These are phyloP conservation scores for Neomonachus schauinslandi DNA, from an alignment of 2,113 vertebrate species.

Conservation along the genomic window DNA sequence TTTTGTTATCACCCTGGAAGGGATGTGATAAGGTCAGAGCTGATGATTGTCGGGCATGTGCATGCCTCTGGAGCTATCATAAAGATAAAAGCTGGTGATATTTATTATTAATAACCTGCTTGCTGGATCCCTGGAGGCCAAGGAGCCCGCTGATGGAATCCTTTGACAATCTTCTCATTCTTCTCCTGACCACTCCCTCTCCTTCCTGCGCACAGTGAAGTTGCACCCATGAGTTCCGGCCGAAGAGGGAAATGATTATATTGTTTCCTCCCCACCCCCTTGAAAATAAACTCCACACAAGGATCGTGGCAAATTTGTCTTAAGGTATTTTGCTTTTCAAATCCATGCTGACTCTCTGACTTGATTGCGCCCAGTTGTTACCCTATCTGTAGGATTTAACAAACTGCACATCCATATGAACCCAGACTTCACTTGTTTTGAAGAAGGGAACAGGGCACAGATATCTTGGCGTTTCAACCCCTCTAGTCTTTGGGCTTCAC, in stretches of 20 bases:
- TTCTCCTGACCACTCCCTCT: not conserved
- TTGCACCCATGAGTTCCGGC: not conserved
- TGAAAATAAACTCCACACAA: not conserved
- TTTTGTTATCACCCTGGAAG: constrained; percentile 45
- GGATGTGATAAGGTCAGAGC: constrained; percentile 54
- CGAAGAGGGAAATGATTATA: not conserved
- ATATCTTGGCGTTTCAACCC: not conserved
- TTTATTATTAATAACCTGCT: constrained; percentile 72
- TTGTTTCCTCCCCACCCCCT: not conserved
- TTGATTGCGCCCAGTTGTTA: constrained; percentile 5
- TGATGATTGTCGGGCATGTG: constrained; percentile 16
- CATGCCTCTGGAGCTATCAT: constrained; percentile 53
- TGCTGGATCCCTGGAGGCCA: constrained; percentile 3
- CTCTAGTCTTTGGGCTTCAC: not conserved
- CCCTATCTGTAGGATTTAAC: not conserved
- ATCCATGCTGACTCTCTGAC: constrained; percentile 13
- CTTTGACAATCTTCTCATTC: not conserved
- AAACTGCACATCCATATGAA: not conserved
- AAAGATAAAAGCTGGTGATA: constrained; percentile 69
- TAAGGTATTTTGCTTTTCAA: constrained; percentile 62
- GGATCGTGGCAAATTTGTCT: constrained; percentile 21
- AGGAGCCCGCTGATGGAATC: constrained; percentile 14
- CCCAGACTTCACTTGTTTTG: constrained; percentile 5
- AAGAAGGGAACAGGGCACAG: not conserved
- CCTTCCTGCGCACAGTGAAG: not conserved